A percentile compares a stretch with the other conserved stretches of the same genome.
These are phyloP conservation scores for Clostera curtula DNA, from an alignment of 2,888 invertebrate species.

Conservation along the genomic window DNA sequence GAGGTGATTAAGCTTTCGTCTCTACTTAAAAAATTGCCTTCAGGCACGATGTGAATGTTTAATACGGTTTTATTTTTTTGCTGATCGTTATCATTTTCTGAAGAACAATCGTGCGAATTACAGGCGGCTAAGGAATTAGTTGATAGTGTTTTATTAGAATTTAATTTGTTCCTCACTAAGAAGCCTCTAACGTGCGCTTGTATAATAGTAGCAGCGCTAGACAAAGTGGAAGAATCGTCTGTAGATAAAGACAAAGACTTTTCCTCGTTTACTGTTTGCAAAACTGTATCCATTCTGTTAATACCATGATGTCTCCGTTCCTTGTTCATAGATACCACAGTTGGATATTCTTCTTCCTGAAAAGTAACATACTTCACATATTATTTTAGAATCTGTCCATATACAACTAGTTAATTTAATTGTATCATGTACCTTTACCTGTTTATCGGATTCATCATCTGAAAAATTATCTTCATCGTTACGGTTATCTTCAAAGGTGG, in stretches of 20 bases:
- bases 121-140: constrained; percentile 40
- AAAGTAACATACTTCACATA: constrained; percentile 19
- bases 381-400: constrained; percentile 5
- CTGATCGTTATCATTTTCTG: constrained; percentile 47
- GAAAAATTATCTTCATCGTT: constrained; percentile 40
- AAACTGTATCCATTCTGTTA: constrained; percentile 60
- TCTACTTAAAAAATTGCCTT: constrained; percentile 51
- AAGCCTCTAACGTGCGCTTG: constrained; percentile 82
- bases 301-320: constrained; percentile 53
- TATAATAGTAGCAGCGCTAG: constrained; percentile 77
- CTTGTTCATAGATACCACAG: constrained; percentile 31
- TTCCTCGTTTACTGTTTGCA: constrained; percentile 71
- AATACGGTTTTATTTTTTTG: constrained; percentile 54
- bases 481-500: constrained; percentile 51
- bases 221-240: constrained; percentile 66
- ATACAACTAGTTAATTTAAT: constrained; percentile 4
- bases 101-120: constrained; percentile 48
- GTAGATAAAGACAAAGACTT: constrained; percentile 66
- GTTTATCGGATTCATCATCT: constrained; percentile 35
- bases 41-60: constrained; percentile 65
- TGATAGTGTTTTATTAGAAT: constrained; percentile 54
- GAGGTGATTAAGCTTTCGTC: constrained; percentile 62
- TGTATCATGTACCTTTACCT: constrained; percentile 25
- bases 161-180: constrained; percentile 73
- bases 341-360: constrained; percentile 41